Evolutionary conservation across 1,140 invertebrate genomes (phyloP), one percentile per base, ranked within the genome.

Genomic region (Latrodectus geometricus): DNA sequence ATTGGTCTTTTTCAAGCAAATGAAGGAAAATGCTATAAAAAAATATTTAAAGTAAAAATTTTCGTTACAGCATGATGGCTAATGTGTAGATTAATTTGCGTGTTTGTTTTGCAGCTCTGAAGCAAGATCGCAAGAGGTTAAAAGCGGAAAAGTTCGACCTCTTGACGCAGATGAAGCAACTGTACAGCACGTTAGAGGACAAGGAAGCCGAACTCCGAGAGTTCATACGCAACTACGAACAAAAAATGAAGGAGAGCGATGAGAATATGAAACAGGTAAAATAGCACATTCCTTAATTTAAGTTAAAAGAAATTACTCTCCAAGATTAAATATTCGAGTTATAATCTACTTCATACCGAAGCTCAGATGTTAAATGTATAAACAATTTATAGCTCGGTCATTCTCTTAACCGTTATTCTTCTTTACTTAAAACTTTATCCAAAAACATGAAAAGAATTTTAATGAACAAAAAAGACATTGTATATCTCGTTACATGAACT

Each of bases 141-240:
- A 97, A 97, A 91, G 95, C 96, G 17, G 97, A 98, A 91, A 98
- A 98, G 91, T 96, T 96, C 90, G 97, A 98, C 91, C 93, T 98
- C 21, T 92, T 98, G 87, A 96, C 96, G 90, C 97, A 98, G 92
- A 97, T 98, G 94, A 98, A 97, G 91, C 96, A 97, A 89, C 93
- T 98, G 15, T 98, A 98, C 90, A 95, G 95, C 84, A 97, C 97
- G 17, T 92, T 98, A 77, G 97, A 98, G 91, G 96, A 98, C 89
- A 98, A 98, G 92, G 97, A 98, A 90, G 95, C 96, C 88, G 97
- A 98, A 91, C 92, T 98, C 17, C 92, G 97, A 87, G 96, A 98
- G 91, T 98, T 98, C 90, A 98, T 98, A 89, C 93, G 96, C 85
- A 97, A 96, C 92, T 98, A 97, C 91, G 97, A 98, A 92, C 96